Conservation (phyloP, 1,140 invertebrate genomes). For the Oreohelix idahoensis region DNA sequence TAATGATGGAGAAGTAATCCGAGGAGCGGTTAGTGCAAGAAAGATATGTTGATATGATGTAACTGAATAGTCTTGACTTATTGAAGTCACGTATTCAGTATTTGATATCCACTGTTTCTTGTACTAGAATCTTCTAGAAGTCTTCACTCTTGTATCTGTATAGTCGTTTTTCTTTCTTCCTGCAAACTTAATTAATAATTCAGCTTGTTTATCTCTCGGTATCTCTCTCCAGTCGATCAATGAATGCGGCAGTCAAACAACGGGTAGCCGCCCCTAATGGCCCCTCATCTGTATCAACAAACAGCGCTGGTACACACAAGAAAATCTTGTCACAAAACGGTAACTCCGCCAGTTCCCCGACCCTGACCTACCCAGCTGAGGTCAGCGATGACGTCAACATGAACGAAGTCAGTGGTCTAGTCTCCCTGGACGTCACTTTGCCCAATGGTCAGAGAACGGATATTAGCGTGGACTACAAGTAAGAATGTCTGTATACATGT, state of each 20-base stretch:
- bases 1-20: no score
- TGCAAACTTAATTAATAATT: no score
- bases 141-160: no score
- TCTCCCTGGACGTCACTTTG: conserved; percentile 5
- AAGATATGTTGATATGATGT: no score
- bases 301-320: neutral
- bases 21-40: no score
- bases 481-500: neutral
- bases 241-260: neutral
- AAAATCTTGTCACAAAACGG: neutral
- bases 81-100: no score
- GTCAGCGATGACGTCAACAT: neutral
- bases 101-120: no score
- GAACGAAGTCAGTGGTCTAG: neutral
- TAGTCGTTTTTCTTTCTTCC: no score
- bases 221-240: neutral
- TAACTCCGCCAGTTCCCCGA: neutral
- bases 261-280: no score
- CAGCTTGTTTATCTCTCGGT: neutral
- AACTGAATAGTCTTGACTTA: no score
- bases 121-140: no score
- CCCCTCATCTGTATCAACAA: neutral
- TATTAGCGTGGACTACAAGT: conserved; percentile 25
- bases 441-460: conserved; percentile 2
- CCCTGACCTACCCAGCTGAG: neutral